phyloP scores from a whole-genome alignment of 2,797 vertebrate species.

The Prunella strophiata region DNA sequence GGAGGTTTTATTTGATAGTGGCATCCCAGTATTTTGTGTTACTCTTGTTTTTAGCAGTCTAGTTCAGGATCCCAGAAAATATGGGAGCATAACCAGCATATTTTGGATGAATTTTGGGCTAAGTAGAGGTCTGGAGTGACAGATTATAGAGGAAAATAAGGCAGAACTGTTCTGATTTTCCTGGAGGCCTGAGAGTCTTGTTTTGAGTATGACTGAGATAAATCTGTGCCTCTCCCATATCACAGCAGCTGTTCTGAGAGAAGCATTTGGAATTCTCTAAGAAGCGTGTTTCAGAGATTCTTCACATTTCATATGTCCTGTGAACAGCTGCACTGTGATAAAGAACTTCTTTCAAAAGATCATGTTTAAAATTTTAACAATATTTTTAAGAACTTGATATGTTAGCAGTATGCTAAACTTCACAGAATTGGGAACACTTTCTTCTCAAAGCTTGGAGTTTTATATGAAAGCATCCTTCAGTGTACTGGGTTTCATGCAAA shows the following conservation, averaged over 20 bases:
- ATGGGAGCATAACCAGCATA: not conserved
- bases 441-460: not conserved
- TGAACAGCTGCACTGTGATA: not conserved
- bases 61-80: not conserved
- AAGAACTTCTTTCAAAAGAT: not conserved
- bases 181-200: not conserved
- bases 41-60: not conserved
- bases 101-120: not conserved
- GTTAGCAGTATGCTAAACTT: not conserved
- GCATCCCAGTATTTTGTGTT: not conserved
- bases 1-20: not conserved
- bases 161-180: not conserved
- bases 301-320: not conserved
- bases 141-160: not conserved
- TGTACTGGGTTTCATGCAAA: not conserved
- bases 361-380: not conserved
- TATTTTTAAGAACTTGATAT: not conserved
- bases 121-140: not conserved
- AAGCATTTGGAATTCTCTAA: not conserved
- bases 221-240: not conserved
- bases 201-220: not conserved
- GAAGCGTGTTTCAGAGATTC: not conserved
- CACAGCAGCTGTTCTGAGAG: not conserved
- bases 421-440: not conserved
- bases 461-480: not conserved